Evolutionary conservation across 2,888 invertebrate species (phyloP), one percentile per base, ranked within the genome.

Genomic region (Apodemia zela): DNA sequence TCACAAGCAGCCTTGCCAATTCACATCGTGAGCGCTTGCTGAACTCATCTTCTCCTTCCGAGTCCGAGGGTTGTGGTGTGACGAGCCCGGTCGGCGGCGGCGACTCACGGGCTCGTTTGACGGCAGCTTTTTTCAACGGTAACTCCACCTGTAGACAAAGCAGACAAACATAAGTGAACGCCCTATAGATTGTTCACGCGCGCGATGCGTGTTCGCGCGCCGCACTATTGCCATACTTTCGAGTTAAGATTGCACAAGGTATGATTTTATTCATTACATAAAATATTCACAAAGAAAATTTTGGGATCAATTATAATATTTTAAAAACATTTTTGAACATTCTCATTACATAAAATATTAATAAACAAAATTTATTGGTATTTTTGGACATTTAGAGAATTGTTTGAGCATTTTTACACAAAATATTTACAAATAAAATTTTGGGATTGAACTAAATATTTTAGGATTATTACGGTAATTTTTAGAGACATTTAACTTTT

Each of bases 41-140:
- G 77, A 73, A 84, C 71, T 81, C 93, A 71, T 93, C 93, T 82
- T 96, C 94, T 71, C 95, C 93, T 87, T 97, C 97, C 0, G 96
- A 96, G 82, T 97, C 97, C 0, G 97, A 97, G 21, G 96, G 96
- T 82, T 97, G 96, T 0, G 97, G 97, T 3, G 97, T 97, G 64
- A 96, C 93, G 71, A 92, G 84, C 63, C 90, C 89, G 60, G 83
- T 77, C 62, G 84, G 79, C 62, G 82, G 72, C 35, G 84, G 76
- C 2, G 83, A 79, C 75, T 85, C 85, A 61, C 82, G 75, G 66
- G 79, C 81, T 25, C 88, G 84, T 75, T 88, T 89, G 70, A 81
- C 62, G 21, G 85, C 84, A 64, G 84, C 85, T 77, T 86, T 86
- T 79, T 87, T 87, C 75, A 85, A 71, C 73, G 88, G 88, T 73